Percentiles rank a stretch among this genome's conserved stretches.
These are phyloP conservation scores for Nesoenas mayeri DNA, from an alignment of 2,113 vertebrate species.

Conservation along the genomic window DNA sequence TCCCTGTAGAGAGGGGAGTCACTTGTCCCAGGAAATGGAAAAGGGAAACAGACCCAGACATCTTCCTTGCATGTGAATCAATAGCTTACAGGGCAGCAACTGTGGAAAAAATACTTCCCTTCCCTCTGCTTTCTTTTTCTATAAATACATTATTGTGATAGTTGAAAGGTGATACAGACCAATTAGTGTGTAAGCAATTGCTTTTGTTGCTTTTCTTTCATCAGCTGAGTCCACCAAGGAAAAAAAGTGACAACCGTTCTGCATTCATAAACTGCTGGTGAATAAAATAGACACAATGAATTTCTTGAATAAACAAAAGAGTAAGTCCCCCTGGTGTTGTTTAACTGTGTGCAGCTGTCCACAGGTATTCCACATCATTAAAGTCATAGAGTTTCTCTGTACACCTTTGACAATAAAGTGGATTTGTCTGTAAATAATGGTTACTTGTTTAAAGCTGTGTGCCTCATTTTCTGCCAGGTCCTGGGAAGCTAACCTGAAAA, in stretches of 20 bases:
- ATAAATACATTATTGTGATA: not conserved
- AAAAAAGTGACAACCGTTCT: not conserved
- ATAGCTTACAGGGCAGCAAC: not conserved
- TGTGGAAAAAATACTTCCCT: not conserved
- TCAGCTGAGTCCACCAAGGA: not conserved
- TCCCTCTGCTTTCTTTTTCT: not conserved
- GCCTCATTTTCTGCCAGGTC: not conserved
- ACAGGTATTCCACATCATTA: not conserved
- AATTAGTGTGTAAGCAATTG: accelerated
- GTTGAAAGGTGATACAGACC: not conserved
- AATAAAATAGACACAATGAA: not conserved
- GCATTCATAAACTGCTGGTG: not conserved
- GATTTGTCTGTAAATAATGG: not conserved
- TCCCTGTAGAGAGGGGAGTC: not conserved
- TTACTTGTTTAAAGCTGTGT: not conserved
- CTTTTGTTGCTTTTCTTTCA: not conserved
- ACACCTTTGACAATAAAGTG: not conserved
- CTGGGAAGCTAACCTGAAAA: not conserved
- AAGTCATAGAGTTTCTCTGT: not conserved
- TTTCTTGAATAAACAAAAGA: not conserved
- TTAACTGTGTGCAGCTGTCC: not conserved
- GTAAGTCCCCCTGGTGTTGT: not conserved
- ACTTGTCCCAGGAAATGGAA: not conserved
- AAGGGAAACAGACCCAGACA: not conserved
- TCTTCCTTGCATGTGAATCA: not conserved